Conservation (phyloP, 2,888 invertebrate species). For the Alentia gelatinosa region DNA sequence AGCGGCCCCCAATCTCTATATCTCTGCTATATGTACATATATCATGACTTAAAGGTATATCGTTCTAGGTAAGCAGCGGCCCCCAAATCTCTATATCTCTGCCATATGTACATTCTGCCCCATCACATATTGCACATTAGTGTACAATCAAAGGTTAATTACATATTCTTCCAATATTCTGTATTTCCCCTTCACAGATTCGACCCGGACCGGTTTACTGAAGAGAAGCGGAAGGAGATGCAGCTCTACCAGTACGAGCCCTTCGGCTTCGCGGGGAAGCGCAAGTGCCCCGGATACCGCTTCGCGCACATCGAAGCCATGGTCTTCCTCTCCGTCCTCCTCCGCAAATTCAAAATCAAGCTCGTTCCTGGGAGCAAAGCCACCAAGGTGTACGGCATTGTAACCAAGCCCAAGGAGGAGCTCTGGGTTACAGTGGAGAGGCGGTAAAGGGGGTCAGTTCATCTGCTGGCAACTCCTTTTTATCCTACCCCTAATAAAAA, state of each 20-base stretch:
- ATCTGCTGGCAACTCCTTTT: too few species aligned
- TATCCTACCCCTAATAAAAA: too few species aligned
- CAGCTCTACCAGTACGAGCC: slow-evolving; percentile 75
- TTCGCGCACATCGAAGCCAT: slow-evolving; percentile 74
- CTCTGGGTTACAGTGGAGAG: slow-evolving; percentile 76
- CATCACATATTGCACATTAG: too few species aligned
- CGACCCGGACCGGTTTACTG: slow-evolving; percentile 77
- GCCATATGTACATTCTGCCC: too few species aligned
- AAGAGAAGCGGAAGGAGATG: slow-evolving; percentile 68
- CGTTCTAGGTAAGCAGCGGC: too few species aligned
- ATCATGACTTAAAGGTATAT: too few species aligned
- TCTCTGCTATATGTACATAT: too few species aligned
- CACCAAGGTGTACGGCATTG: slow-evolving; percentile 75
- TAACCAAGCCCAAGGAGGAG: slow-evolving; percentile 79
- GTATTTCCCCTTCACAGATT: slow-evolving; percentile 70
- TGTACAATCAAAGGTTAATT: too few species aligned
- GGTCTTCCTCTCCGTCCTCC: slow-evolving; percentile 70
- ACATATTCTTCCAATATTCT: background rate
- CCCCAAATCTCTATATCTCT: too few species aligned
- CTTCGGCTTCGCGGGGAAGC: slow-evolving; percentile 80
- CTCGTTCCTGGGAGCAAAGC: slow-evolving; percentile 78
- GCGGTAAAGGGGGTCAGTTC: slow-evolving; percentile 20
- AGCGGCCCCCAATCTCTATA: too few species aligned
- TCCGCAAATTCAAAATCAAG: slow-evolving; percentile 73
- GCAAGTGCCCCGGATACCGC: slow-evolving; percentile 71